phyloP scores from a whole-genome alignment of 2,113 vertebrate genomes.

The Tichodroma muraria region DNA sequence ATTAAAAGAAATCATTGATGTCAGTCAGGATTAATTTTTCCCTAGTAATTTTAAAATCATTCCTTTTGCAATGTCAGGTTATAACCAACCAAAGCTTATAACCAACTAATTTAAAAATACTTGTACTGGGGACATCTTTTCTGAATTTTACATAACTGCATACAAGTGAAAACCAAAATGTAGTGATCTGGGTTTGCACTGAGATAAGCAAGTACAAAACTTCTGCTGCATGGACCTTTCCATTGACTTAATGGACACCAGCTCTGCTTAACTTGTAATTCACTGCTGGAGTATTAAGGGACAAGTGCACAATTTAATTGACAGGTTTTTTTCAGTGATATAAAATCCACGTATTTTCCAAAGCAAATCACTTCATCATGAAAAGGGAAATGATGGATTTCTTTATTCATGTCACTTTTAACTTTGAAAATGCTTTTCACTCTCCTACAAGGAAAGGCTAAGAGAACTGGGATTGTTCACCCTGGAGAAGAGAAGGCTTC shows the following conservation, averaged over 20 bases:
- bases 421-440: not conserved
- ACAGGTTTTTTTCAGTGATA: not conserved
- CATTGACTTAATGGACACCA: not conserved
- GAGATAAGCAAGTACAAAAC: not conserved
- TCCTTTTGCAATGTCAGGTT: not conserved
- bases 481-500: not conserved
- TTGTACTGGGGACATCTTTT: not conserved
- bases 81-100: not conserved
- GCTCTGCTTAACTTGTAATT: not conserved
- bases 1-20: not conserved
- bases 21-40: not conserved
- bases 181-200: not conserved
- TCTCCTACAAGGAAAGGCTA: not conserved
- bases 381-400: not conserved
- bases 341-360: not conserved
- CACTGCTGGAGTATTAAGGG: not conserved
- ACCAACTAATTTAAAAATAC: not conserved
- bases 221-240: not conserved
- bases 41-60: not conserved
- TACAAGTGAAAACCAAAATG: not conserved
- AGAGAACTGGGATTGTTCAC: not conserved
- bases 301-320: not conserved
- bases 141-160: not conserved
- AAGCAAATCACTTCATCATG: not conserved
- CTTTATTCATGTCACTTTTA: not conserved